phyloP scores from a whole-genome alignment of 64 coral and sea anemone species.

The Stichodactyla mertensii region DNA sequence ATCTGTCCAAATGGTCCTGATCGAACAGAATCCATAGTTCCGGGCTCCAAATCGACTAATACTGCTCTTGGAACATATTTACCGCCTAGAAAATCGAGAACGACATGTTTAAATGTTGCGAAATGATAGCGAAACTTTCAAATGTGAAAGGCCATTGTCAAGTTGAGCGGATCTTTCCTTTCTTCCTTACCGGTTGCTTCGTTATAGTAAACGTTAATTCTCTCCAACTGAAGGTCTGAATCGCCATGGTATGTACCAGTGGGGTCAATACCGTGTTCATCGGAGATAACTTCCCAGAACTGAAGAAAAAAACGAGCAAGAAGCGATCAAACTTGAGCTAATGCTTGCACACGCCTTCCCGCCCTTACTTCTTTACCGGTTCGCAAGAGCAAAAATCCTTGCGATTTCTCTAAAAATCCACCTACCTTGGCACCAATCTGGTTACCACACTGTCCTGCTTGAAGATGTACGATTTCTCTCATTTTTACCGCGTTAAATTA shows the following conservation, averaged over 20 bases:
- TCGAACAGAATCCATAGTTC: constrained; percentile 66
- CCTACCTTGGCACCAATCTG: constrained; percentile 99
- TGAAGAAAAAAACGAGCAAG: constrained; percentile 18
- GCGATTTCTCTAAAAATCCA: not conserved
- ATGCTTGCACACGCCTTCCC: constrained; percentile 20
- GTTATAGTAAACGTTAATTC: constrained; percentile 73
- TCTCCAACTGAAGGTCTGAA: constrained; percentile 65
- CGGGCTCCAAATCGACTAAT: constrained; percentile 61
- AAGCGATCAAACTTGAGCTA: not conserved
- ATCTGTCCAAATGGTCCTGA: constrained; percentile 76
- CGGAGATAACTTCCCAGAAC: constrained; percentile 76
- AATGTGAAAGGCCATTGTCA: constrained; percentile 8
- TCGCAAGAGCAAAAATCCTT: not conserved
- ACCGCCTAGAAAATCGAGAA: constrained; percentile 31
- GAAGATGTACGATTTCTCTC: constrained; percentile 98
- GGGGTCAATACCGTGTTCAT: constrained; percentile 72
- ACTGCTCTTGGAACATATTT: constrained; percentile 69
- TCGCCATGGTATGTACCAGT: constrained; percentile 67
- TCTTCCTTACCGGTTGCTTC: constrained; percentile 65
- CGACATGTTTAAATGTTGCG: constrained; percentile 3
- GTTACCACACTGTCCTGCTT: constrained; percentile 96
- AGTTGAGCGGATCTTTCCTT: constrained; percentile 7
- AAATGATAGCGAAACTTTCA: not conserved
- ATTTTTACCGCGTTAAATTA: constrained; percentile 57
- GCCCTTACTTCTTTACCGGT: not conserved